Evolutionary conservation across 2,113 vertebrate genomes (phyloP).

Genomic region (Nycticorax nycticorax): DNA sequence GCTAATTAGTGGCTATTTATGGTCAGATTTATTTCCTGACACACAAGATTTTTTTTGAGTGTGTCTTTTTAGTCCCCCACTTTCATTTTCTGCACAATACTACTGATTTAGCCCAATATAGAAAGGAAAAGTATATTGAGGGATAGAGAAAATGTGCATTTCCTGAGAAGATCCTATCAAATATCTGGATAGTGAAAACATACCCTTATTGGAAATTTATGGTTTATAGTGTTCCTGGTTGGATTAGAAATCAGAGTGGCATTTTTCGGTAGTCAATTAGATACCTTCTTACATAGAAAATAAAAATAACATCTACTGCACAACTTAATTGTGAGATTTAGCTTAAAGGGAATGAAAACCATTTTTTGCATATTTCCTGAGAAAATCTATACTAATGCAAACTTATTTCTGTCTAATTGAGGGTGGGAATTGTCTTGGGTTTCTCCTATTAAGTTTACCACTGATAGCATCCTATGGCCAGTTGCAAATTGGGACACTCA

Average conservation of each 20-base stretch:
- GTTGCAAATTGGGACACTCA: not conserved
- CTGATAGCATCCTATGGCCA: not conserved
- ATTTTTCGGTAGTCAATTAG: not conserved
- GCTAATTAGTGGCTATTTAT: not conserved
- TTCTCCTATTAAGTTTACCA: not conserved
- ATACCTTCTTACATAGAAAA: not conserved
- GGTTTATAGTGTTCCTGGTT: not conserved
- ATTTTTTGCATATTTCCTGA: not conserved
- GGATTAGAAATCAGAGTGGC: not conserved
- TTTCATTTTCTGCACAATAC: not conserved
- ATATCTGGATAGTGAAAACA: not conserved
- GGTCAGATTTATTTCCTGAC: not conserved
- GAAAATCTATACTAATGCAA: not conserved
- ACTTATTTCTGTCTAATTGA: not conserved
- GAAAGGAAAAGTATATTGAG: not conserved
- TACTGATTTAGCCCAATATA: not conserved
- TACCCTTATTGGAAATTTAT: not conserved
- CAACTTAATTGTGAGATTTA: not conserved
- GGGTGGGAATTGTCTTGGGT: not conserved
- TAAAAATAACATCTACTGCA: not conserved
- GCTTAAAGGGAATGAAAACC: not conserved
- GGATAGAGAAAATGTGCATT: not conserved
- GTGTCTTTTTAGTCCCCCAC: not conserved
- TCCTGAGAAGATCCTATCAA: not conserved
- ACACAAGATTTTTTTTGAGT: not conserved